A percentile compares a stretch with the other conserved stretches of the same genome.
These are phyloP conservation scores for Drosophila kepulauana DNA, from an alignment of 1,140 invertebrate genomes.

Conservation along the genomic window DNA sequence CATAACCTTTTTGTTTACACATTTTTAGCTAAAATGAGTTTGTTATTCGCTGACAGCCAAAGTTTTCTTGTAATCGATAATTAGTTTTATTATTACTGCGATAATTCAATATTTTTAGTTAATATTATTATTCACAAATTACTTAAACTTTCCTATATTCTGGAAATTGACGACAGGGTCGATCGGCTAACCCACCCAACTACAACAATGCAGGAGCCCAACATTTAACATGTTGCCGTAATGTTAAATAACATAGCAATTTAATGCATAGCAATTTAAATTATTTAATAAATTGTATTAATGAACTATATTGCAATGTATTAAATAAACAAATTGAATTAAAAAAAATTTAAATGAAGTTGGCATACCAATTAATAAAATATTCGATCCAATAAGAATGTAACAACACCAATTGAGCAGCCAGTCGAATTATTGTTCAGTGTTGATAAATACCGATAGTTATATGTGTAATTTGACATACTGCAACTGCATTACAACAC, in stretches of 20 bases:
- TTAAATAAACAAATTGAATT: not conserved
- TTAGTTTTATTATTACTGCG: not conserved
- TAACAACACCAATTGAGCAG: conserved; percentile 30
- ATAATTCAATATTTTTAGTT: conserved; percentile 36
- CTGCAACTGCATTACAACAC: conserved; percentile 1
- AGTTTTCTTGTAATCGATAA: not conserved
- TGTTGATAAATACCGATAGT: not conserved
- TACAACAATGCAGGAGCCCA: not conserved
- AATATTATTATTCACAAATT: conserved; percentile 48
- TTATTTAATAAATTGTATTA: not conserved
- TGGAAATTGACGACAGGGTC: conserved; percentile 10
- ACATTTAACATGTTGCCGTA: conserved; percentile 8
- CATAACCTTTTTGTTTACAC: conserved; percentile 84
- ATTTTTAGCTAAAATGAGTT: conserved; percentile 31
- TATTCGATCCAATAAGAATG: not conserved
- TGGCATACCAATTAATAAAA: not conserved
- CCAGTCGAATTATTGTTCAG: conserved; percentile 24
- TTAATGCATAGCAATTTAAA: not conserved
- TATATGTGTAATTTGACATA: not conserved
- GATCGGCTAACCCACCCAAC: conserved; percentile 14
- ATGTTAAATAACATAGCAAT: conserved; percentile 3
- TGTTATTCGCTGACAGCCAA: not conserved
- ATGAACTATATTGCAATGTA: not conserved
- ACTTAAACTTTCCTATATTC: conserved; percentile 56
- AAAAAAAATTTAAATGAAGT: not conserved